Conservation (phyloP, 1,140 invertebrate genomes). For the Telenomus remus region DNA sequence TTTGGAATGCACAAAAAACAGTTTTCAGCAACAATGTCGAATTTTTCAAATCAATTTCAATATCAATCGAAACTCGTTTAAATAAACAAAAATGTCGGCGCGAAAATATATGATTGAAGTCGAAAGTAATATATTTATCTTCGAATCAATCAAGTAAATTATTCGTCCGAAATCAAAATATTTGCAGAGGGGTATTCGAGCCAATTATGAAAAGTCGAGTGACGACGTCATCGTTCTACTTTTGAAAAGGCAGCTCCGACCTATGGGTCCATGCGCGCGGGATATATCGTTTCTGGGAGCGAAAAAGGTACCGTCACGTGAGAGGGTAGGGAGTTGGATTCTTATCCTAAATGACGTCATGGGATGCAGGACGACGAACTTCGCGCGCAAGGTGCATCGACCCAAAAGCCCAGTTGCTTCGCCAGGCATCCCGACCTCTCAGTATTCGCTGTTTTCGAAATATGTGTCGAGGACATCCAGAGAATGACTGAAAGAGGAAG, state of each 20-base stretch:
- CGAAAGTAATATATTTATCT: background rate
- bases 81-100: too few species aligned
- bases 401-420: conserved; percentile 69
- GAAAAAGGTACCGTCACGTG: conserved; percentile 14
- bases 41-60: too few species aligned
- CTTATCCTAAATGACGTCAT: conserved; percentile 70
- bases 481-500: conserved; percentile 41
- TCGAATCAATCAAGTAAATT: background rate
- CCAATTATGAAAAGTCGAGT: conserved; percentile 59
- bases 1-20: too few species aligned
- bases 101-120: too few species aligned
- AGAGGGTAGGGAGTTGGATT: conserved; percentile 19
- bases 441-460: conserved; percentile 47
- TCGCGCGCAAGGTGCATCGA: conserved; percentile 67
- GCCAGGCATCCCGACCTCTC: conserved; percentile 58
- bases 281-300: conserved; percentile 14
- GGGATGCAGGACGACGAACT: conserved; percentile 69
- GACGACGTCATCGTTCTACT: conserved; percentile 55
- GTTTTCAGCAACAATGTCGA: too few species aligned
- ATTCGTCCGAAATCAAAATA: conserved; percentile 3
- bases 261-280: conserved; percentile 25
- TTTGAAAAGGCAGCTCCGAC: conserved; percentile 60
- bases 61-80: too few species aligned
- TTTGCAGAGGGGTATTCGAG: conserved; percentile 26
- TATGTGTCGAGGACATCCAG: conserved; percentile 62